Percentiles rank a stretch among this genome's conserved stretches.
These are phyloP conservation scores for Acridotheres tristis DNA, from an alignment of 2,797 vertebrate species.

Conservation along the genomic window DNA sequence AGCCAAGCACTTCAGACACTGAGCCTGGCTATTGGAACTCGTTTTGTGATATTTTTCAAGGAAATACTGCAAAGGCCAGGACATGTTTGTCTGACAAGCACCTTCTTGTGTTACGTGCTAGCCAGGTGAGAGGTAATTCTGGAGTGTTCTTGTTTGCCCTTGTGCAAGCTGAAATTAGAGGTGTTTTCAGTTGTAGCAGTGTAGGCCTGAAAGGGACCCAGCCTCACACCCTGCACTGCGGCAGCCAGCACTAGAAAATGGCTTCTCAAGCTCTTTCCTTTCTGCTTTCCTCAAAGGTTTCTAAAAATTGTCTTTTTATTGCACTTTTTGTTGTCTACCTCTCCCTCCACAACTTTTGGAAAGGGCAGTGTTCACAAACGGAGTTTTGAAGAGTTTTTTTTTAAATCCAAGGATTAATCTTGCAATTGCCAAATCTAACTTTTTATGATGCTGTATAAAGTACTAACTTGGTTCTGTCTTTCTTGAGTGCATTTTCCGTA, in stretches of 20 bases:
- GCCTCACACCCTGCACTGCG: not conserved
- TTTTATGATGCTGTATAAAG: not conserved
- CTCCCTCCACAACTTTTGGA: not conserved
- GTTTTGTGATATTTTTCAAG: not conserved
- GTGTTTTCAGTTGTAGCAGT: not conserved
- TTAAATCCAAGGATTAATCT: not conserved
- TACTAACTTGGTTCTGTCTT: not conserved
- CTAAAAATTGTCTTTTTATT: not conserved
- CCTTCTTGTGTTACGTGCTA: not conserved
- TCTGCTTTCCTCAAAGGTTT: not conserved
- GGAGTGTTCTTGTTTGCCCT: not conserved
- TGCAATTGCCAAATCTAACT: not conserved
- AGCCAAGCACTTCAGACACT: not conserved
- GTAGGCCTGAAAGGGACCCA: not conserved
- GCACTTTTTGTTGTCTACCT: not conserved
- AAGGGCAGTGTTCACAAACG: not conserved
- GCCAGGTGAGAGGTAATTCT: not conserved
- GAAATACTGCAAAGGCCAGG: not conserved
- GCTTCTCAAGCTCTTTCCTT: not conserved
- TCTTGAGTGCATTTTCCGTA: not conserved
- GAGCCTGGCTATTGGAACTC: not conserved
- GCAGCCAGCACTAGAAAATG: not conserved
- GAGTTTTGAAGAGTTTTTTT: not conserved
- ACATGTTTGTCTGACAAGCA: not conserved
- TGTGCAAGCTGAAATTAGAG: not conserved